These are phyloP conservation scores for Atrina japonica DNA, from an alignment of 2,888 invertebrate genomes.

Conservation along the genomic window DNA sequence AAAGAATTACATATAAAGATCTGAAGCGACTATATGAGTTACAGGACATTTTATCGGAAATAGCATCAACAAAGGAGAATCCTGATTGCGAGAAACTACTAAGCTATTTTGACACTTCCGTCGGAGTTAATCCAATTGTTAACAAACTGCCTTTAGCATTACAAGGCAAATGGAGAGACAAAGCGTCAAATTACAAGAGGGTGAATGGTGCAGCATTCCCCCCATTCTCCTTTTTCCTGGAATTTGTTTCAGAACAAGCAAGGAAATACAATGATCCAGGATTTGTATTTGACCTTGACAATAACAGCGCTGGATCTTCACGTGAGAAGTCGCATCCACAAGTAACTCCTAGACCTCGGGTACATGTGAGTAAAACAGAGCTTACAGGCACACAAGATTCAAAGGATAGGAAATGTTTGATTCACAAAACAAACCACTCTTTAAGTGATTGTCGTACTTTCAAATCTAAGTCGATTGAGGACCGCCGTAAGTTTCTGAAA, in stretches of 20 bases:
- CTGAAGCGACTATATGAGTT: conserved; percentile 1
- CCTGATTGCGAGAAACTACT: conserved; percentile 1
- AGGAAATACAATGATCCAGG: conserved; percentile 15
- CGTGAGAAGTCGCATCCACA: no score
- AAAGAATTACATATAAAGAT: conserved; percentile 20
- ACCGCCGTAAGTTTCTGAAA: conserved; percentile 3
- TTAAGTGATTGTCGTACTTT: conserved; percentile 11
- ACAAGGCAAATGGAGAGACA: conserved; percentile 11
- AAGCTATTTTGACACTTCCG: no score
- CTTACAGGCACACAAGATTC: no score
- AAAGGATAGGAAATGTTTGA: no score
- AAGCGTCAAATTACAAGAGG: conserved; percentile 10
- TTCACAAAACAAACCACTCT: no score
- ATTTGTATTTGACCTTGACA: conserved; percentile 14
- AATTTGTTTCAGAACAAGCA: conserved; percentile 24
- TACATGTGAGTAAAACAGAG: no score
- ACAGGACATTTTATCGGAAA: conserved; percentile 2
- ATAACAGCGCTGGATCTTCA: no score
- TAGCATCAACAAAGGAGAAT: conserved; percentile 11
- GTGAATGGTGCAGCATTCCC: conserved; percentile 12
- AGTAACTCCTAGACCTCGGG: no score
- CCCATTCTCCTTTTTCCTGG: conserved; percentile 11
- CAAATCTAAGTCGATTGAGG: not conserved
- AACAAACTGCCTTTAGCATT: conserved; percentile 7
- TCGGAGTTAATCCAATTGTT: not conserved